phyloP scores from a whole-genome alignment of 2,888 invertebrate genomes.

The Lasioglossum lativentre region DNA sequence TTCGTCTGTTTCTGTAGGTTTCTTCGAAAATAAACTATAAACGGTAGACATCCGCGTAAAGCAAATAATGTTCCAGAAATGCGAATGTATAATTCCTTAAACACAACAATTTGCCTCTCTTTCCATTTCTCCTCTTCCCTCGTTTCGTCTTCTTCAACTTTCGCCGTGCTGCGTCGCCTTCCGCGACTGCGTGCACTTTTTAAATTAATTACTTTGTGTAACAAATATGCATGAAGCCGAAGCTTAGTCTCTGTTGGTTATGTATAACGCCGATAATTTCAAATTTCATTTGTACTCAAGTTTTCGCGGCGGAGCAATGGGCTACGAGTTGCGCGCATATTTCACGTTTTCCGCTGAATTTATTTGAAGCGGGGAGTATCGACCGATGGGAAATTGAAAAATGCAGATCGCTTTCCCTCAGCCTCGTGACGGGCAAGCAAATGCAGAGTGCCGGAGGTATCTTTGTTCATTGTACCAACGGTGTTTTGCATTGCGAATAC shows the following conservation, averaged over 20 bases:
- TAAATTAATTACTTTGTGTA: slow-evolving; percentile 43
- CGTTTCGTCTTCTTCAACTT: background rate
- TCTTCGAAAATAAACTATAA: background rate
- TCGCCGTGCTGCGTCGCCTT: background rate
- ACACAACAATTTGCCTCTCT: background rate
- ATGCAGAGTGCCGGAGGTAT: slow-evolving; percentile 42
- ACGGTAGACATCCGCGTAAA: background rate
- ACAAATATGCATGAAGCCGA: slow-evolving; percentile 33
- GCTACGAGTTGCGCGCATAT: slow-evolving; percentile 31
- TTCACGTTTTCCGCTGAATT: slow-evolving; percentile 52
- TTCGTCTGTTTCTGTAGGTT: background rate
- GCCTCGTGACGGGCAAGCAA: slow-evolving; percentile 62
- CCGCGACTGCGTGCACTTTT: slow-evolving; percentile 13
- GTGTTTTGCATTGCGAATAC: slow-evolving; percentile 59
- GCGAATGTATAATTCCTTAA: slow-evolving; percentile 22
- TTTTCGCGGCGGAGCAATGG: slow-evolving; percentile 17
- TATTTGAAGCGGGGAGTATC: slow-evolving; percentile 48
- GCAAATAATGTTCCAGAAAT: background rate
- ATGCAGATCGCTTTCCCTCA: slow-evolving; percentile 59
- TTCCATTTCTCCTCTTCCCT: background rate
- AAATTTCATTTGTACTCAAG: slow-evolving; percentile 28
- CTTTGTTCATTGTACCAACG: slow-evolving; percentile 54
- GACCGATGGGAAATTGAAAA: slow-evolving; percentile 63
- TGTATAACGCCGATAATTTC: slow-evolving; percentile 43
- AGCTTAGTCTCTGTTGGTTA: slow-evolving; percentile 19